Evolutionary conservation across 2,797 vertebrate genomes (phyloP).

Genomic region (Toxotes lorentzi): DNA sequence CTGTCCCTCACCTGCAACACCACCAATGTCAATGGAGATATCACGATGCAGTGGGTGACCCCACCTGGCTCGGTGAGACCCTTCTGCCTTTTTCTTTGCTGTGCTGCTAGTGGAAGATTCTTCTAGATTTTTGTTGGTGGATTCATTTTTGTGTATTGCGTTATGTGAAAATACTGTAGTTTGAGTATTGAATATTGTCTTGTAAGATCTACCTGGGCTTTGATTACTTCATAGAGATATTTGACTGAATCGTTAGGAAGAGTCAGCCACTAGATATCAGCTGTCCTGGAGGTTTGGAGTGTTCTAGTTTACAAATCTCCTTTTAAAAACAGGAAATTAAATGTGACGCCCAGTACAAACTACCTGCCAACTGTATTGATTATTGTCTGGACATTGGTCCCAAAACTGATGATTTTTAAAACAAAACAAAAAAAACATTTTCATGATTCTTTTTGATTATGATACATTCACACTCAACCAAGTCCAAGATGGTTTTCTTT

Average conservation of each 20-base stretch:
- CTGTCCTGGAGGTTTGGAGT: neutral
- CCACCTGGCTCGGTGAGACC: constrained; percentile 88
- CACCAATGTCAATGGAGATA: constrained; percentile 91
- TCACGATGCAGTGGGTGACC: constrained; percentile 87
- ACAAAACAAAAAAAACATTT: neutral
- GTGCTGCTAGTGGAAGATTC: constrained; percentile 20
- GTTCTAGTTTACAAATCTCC: neutral
- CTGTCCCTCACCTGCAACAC: constrained; percentile 91
- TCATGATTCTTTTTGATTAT: neutral
- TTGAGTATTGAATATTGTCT: neutral
- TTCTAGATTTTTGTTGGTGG: neutral
- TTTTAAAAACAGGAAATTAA: neutral
- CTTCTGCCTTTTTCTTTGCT: constrained; percentile 43
- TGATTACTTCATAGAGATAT: neutral
- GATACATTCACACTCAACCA: neutral
- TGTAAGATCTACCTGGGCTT: neutral
- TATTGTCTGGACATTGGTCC: neutral
- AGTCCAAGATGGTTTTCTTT: neutral
- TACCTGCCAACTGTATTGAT: neutral
- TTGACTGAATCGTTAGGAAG: neutral
- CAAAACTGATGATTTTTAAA: neutral
- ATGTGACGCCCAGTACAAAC: neutral
- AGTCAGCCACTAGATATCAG: constrained; percentile 19
- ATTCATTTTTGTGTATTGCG: neutral
- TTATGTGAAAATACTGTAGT: neutral